These are phyloP conservation scores for Piprites chloris DNA, from an alignment of 2,113 vertebrate genomes.

Conservation along the genomic window DNA sequence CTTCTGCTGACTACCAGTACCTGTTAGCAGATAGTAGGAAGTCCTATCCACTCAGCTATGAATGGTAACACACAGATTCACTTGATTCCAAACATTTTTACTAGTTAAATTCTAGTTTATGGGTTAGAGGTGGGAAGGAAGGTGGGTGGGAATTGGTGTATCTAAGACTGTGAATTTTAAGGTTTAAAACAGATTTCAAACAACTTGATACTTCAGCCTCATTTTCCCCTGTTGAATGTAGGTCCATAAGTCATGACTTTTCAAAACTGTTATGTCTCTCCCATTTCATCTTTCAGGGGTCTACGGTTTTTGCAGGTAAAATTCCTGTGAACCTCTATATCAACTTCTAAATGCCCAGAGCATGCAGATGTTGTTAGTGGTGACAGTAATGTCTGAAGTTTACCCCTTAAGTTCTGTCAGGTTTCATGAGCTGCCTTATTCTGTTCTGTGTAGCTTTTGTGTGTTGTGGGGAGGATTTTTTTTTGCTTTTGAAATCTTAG, in stretches of 20 bases:
- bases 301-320: neutral
- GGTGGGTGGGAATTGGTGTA: neutral
- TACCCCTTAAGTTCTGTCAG: neutral
- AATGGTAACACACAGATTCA: neutral
- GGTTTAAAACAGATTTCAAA: neutral
- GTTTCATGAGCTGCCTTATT: neutral
- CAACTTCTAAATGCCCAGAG: neutral
- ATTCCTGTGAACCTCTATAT: neutral
- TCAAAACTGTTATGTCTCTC: neutral
- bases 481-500: neutral
- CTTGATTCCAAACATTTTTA: neutral
- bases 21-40: neutral
- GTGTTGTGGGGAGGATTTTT: neutral
- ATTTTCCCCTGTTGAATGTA: neutral
- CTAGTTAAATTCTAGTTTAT: neutral
- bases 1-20: neutral
- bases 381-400: neutral
- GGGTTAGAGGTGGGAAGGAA: neutral
- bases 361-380: neutral
- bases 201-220: neutral
- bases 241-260: neutral
- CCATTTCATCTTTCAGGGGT: neutral
- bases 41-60: neutral
- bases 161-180: neutral
- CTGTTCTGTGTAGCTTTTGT: neutral